Percentiles rank a stretch among this genome's conserved stretches.
Conservation (phyloP, 2,113 vertebrate genomes). For the Aleadryas rufinucha region DNA sequence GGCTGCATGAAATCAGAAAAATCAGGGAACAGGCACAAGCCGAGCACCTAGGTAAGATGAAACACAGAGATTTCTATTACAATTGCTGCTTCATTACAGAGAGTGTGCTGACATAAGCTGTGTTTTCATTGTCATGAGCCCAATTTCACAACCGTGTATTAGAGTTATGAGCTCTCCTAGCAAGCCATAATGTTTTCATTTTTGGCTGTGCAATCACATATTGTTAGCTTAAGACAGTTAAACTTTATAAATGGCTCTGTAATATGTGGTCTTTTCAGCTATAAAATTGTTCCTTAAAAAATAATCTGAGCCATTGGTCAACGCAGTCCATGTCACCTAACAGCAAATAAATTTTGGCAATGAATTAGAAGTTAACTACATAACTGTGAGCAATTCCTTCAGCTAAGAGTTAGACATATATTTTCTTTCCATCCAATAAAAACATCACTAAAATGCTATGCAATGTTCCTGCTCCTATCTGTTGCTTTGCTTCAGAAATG, state of each 20-base stretch:
- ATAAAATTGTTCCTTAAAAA: conserved; percentile 53
- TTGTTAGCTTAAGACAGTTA: conserved; percentile 53
- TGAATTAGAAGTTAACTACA: conserved; percentile 43
- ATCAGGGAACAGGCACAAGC: conserved; percentile 11
- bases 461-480: not conserved
- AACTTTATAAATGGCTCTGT: conserved; percentile 49
- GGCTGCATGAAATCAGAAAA: conserved; percentile 60
- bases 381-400: not conserved
- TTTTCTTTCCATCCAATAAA: conserved; percentile 30
- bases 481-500: not conserved
- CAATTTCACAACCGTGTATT: conserved; percentile 57
- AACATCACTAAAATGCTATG: not conserved
- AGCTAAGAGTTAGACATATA: not conserved
- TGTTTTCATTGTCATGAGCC: conserved; percentile 48
- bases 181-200: conserved; percentile 57
- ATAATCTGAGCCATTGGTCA: conserved; percentile 44
- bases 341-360: conserved; percentile 54
- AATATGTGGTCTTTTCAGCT: conserved; percentile 37
- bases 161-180: conserved; percentile 52
- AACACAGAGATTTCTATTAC: conserved; percentile 58
- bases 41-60: conserved; percentile 42
- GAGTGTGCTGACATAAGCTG: conserved; percentile 65
- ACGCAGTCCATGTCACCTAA: not conserved
- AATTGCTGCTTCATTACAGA: conserved; percentile 62
- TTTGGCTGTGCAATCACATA: conserved; percentile 58